phyloP scores from a whole-genome alignment of 2,888 invertebrate species.

The Phengaris alcon region DNA sequence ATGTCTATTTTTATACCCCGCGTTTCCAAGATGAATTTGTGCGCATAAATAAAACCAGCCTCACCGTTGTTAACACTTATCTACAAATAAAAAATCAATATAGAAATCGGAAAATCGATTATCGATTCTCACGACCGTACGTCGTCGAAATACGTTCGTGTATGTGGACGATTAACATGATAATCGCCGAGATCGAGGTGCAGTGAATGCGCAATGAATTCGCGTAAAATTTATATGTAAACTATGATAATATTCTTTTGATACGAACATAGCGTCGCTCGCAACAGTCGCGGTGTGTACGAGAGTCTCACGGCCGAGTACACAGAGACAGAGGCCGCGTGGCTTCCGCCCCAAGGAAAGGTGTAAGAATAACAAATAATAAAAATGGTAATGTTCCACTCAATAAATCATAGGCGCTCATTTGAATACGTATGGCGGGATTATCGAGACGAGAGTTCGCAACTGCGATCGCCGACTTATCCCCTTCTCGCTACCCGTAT shows the following conservation, averaged over 20 bases:
- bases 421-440: conserved; percentile 76
- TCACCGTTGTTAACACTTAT: neutral
- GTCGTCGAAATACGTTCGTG: conserved; percentile 68
- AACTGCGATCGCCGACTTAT: conserved; percentile 51
- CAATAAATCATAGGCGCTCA: conserved; percentile 79
- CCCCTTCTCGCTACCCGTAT: conserved; percentile 49
- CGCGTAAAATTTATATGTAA: conserved; percentile 79
- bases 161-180: conserved; percentile 74
- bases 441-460: conserved; percentile 71
- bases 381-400: conserved; percentile 81
- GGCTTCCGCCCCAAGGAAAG: conserved; percentile 75
- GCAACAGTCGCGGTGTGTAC: conserved; percentile 56
- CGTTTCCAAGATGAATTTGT: neutral
- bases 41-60: conserved; percentile 10
- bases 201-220: conserved; percentile 74
- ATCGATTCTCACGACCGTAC: conserved; percentile 75
- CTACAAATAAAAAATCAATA: conserved; percentile 33
- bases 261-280: conserved; percentile 51
- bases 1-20: neutral
- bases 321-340: conserved; percentile 76
- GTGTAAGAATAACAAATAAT: conserved; percentile 81
- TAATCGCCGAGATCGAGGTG: conserved; percentile 69
- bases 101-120: conserved; percentile 71
- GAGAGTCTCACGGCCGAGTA: conserved; percentile 74
- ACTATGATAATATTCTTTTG: conserved; percentile 76